Percentiles rank a stretch among this genome's conserved stretches.
Evolutionary conservation across 2,797 vertebrate genomes (phyloP).

Genomic region (Dendrocincla tyrannina): DNA sequence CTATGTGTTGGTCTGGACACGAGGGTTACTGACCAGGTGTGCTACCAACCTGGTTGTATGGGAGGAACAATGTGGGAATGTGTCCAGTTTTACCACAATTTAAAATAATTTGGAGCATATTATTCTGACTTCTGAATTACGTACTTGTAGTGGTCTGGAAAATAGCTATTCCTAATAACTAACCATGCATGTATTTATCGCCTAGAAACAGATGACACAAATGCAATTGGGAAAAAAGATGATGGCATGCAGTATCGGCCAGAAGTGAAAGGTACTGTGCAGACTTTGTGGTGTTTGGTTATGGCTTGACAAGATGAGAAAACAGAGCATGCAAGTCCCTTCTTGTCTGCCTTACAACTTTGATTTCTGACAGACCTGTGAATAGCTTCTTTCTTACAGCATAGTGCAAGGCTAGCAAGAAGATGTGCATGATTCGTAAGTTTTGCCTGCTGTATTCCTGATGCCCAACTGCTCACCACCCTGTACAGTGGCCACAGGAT

Average conservation of each 20-base stretch:
- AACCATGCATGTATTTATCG: conserved; percentile 37
- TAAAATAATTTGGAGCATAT: neutral
- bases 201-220: conserved; percentile 84
- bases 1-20: neutral
- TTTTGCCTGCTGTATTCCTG: neutral
- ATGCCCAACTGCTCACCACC: neutral
- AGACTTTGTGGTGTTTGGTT: neutral
- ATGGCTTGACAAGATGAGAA: neutral
- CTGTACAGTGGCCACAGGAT: neutral
- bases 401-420: neutral
- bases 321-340: neutral
- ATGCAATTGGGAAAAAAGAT: conserved; percentile 86
- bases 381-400: neutral
- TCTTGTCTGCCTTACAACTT: neutral
- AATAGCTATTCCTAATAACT: neutral
- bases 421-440: neutral
- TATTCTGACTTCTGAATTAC: neutral
- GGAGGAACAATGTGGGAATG: neutral
- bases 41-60: neutral
- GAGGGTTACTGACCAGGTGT: neutral
- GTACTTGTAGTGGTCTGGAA: neutral
- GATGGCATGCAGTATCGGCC: conserved; percentile 86
- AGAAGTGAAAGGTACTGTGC: conserved; percentile 83
- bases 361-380: neutral
- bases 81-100: neutral